Base-by-base conservation (phyloP, 2,113 vertebrate genomes). In the Numenius arquata region DNA sequence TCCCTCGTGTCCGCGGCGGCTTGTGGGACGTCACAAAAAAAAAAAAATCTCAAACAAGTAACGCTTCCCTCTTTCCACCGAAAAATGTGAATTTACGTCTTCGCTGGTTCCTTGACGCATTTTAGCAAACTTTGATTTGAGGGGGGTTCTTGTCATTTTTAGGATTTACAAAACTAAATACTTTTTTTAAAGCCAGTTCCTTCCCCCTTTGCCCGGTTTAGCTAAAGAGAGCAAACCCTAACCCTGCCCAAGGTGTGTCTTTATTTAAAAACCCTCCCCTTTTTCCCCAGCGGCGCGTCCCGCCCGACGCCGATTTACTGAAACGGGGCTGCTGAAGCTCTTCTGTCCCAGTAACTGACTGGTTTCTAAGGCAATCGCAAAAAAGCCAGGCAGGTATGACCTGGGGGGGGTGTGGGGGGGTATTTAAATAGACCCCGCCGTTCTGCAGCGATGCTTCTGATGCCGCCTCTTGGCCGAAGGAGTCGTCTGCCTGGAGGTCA, bases 401-500 rank as follows among this genome's bases (percentile, higher is more conserved):
- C 71, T 65, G 29, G 55, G 63, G 88, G 67, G 65, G n/a, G n/a
- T n/a, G n/a, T n/a, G n/a, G n/a, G 27, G 14, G 29, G 75, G 88
- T 73, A 63, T 90, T 97, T 92, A 78, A 95, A 93, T 72, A 85
- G 14, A 91, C 5, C 34, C 19, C 3, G 1, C 81, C 41, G 30
- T 96, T 94, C 94, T 97, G 87, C 90, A 93, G 74, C 52, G 67
- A 55, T 83, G 41, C 8, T 80, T 90, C 63, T 83, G 85, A 59
- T 82, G 63, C 89, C 66, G 70, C 63, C 71, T 71, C 79, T 93
- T 68, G 92, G 80, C 82, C 62, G 77, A 94, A 34, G 52, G n/a
- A 1, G 1, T 81, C 83, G 93, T 96, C 87, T 96, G 92, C 94
- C 94, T 91, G 95, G 86, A 95, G 82, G 94, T 96, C 97, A 95